phyloP scores from a whole-genome alignment of 2,797 vertebrate species.

The Tragopan temminckii region DNA sequence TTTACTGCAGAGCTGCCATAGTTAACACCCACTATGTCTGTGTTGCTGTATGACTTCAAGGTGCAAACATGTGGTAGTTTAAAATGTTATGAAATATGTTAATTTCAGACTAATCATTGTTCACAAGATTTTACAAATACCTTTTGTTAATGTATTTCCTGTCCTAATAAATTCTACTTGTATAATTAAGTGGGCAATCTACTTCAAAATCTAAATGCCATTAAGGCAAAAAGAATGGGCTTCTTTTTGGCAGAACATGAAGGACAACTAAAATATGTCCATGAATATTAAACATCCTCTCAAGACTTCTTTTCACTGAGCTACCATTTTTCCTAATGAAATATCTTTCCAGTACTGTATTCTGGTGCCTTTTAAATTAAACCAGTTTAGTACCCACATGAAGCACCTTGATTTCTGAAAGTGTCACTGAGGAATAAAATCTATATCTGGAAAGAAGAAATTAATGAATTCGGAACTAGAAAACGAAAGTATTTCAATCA shows the following conservation, averaged over 20 bases:
- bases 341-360: background rate
- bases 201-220: background rate
- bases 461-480: background rate
- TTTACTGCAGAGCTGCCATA: background rate
- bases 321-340: background rate
- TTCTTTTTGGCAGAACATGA: background rate
- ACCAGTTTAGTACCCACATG: background rate
- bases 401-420: background rate
- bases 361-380: background rate
- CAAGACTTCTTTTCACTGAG: background rate
- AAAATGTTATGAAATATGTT: background rate
- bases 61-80: background rate
- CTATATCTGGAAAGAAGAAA: background rate
- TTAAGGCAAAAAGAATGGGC: conserved; percentile 5
- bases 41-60: background rate
- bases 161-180: background rate
- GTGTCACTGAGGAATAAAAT: background rate
- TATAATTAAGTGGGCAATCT: background rate
- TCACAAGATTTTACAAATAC: background rate
- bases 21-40: background rate
- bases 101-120: background rate
- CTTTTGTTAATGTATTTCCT: background rate
- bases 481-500: background rate
- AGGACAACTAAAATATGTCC: background rate
- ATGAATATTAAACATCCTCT: conserved; percentile 28